Evolutionary conservation across 2,113 vertebrate species (phyloP).

Genomic region (Casuarius casuarius): DNA sequence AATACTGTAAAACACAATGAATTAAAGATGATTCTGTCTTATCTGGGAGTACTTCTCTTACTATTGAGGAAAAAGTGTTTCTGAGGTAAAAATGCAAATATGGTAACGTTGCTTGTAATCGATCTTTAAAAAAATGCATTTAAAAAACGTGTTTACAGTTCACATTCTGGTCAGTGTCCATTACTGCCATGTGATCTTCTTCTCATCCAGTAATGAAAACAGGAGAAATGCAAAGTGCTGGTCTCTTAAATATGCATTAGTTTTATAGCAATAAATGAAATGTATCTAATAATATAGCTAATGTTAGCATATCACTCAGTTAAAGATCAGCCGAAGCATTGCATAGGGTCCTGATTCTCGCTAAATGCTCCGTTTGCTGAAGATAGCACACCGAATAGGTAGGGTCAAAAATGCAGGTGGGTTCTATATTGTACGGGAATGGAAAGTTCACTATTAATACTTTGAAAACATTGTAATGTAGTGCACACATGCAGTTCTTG

Average conservation of each 20-base stretch:
- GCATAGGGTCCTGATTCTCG: neutral
- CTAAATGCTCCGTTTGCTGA: neutral
- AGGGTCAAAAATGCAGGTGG: neutral
- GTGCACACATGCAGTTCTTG: no score
- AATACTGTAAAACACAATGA: neutral
- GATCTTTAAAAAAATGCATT: neutral
- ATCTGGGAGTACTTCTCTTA: neutral
- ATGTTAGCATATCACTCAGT: neutral
- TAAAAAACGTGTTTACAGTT: neutral
- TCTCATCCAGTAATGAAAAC: neutral
- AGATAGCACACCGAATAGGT: neutral
- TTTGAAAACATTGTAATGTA: no score
- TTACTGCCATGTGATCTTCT: neutral
- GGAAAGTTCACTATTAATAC: no score
- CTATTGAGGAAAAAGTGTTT: neutral
- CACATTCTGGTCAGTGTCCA: neutral
- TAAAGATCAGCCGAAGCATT: neutral
- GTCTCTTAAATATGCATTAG: neutral
- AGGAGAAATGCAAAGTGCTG: neutral
- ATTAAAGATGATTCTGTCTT: neutral
- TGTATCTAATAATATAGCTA: neutral
- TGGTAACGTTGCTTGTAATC: neutral
- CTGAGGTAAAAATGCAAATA: neutral
- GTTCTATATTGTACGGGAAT: no score
- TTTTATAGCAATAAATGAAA: neutral